These are phyloP conservation scores for Cathartes aura DNA, from an alignment of 2,113 vertebrate species.

Conservation along the genomic window DNA sequence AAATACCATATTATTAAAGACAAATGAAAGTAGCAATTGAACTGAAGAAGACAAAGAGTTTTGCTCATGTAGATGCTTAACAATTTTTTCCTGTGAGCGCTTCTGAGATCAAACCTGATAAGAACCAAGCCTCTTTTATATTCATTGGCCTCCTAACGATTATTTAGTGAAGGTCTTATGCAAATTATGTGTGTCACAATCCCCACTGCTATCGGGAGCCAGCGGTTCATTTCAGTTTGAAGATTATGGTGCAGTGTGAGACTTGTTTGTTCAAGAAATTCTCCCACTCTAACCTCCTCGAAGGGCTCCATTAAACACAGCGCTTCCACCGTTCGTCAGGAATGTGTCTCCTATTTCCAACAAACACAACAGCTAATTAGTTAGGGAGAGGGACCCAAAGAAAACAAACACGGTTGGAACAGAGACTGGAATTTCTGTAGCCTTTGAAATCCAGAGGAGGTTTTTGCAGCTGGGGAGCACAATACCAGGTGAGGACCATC, in stretches of 20 bases:
- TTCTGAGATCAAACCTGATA: background rate
- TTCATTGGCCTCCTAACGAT: background rate
- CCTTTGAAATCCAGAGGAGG: background rate
- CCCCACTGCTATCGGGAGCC: background rate
- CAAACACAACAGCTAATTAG: conserved; percentile 38
- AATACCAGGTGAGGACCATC: background rate
- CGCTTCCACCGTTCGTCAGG: background rate
- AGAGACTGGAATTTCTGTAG: background rate
- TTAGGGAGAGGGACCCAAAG: background rate
- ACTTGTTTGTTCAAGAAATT: conserved; percentile 7
- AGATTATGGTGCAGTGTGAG: background rate
- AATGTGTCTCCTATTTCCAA: conserved; percentile 45
- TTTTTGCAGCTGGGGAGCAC: background rate
- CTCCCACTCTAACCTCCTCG: background rate
- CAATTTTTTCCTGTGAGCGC: background rate
- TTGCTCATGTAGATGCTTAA: conserved; percentile 35
- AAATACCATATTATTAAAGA: conserved; percentile 66
- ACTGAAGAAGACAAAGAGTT: conserved; percentile 44
- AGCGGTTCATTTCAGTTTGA: background rate
- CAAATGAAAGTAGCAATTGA: conserved; percentile 64
- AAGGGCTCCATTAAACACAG: background rate
- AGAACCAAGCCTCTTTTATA: background rate
- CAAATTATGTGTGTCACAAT: conserved; percentile 15
- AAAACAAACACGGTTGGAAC: background rate
- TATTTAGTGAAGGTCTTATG: conserved; percentile 58